Percentiles rank a stretch among this genome's conserved stretches.
Evolutionary conservation across 2,888 invertebrate genomes (phyloP).

Genomic region (Pandemis corylana): DNA sequence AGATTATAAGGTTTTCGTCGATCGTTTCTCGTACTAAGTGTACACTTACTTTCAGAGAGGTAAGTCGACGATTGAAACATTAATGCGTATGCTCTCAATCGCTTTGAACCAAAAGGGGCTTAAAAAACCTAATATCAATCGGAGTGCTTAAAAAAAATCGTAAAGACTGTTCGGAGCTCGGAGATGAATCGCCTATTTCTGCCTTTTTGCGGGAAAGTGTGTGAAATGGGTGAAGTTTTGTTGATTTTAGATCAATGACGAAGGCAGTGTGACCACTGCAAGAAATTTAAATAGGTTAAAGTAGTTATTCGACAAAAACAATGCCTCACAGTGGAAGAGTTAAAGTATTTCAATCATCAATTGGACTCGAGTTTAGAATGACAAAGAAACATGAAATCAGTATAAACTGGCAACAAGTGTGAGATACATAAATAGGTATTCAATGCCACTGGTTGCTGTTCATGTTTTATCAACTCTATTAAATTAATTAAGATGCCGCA

Average conservation of each 20-base stretch:
- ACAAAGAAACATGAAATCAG: not conserved
- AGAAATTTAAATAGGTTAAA: not conserved
- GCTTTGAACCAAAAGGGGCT: constrained; percentile 28
- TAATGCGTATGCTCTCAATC: constrained; percentile 26
- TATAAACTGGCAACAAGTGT: not conserved
- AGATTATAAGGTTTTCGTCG: not conserved
- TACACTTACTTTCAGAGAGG: constrained; percentile 7
- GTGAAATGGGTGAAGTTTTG: constrained; percentile 31
- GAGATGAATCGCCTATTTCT: constrained; percentile 33
- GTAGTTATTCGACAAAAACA: not conserved
- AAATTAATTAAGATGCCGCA: constrained; percentile 30
- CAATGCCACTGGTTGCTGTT: not conserved
- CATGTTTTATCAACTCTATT: constrained; percentile 19
- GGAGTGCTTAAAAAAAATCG: constrained; percentile 32
- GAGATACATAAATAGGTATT: not conserved
- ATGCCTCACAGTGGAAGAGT: not conserved
- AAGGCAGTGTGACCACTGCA: constrained; percentile 1
- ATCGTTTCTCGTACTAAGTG: not conserved
- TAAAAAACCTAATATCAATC: constrained; percentile 23
- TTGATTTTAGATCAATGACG: constrained; percentile 23
- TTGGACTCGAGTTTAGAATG: not conserved
- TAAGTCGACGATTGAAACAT: constrained; percentile 7
- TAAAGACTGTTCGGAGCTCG: constrained; percentile 27
- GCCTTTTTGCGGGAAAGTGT: constrained; percentile 21
- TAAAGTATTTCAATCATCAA: not conserved